phyloP scores from a whole-genome alignment of 2,113 vertebrate species.

The Limanda limanda region DNA sequence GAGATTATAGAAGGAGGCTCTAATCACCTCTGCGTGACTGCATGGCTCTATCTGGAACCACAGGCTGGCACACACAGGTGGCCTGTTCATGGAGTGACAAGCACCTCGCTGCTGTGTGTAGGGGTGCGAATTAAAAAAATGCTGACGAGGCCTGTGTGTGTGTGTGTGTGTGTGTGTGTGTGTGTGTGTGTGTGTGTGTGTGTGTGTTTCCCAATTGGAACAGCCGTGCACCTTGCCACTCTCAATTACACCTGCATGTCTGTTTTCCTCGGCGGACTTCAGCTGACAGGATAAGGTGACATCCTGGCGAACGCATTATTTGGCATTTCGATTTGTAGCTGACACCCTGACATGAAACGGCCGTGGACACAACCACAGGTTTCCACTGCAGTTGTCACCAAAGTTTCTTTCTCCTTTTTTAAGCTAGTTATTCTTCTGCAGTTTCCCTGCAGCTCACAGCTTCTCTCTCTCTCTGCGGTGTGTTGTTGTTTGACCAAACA shows the following conservation, averaged over 20 bases:
- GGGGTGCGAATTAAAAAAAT: slow-evolving; percentile 25
- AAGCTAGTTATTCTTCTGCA: background rate
- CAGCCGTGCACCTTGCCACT: slow-evolving; percentile 35
- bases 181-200: background rate
- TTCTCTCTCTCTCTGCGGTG: background rate
- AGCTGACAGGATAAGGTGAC: slow-evolving; percentile 54
- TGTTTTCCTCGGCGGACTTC: slow-evolving; percentile 48
- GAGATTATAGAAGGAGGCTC: slow-evolving; percentile 68
- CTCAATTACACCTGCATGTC: slow-evolving; percentile 39
- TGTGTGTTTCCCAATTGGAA: slow-evolving; percentile 23
- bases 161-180: background rate
- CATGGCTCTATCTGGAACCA: slow-evolving; percentile 59
- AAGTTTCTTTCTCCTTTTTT: background rate
- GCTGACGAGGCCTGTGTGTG: slow-evolving; percentile 19
- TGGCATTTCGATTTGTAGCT: slow-evolving; percentile 56
- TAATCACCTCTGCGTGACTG: slow-evolving; percentile 74
- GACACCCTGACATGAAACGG: slow-evolving; percentile 40
- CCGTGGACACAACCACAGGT: slow-evolving; percentile 30
- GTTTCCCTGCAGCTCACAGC: background rate
- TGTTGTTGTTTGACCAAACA: background rate
- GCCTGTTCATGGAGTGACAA: slow-evolving; percentile 24
- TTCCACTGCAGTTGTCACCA: slow-evolving; percentile 32
- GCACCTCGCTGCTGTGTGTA: slow-evolving; percentile 12
- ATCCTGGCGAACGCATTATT: slow-evolving; percentile 51
- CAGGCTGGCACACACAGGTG: slow-evolving; percentile 53